These are phyloP conservation scores for Rhagonycha lutea DNA, from an alignment of 2,888 invertebrate species.

Conservation along the genomic window DNA sequence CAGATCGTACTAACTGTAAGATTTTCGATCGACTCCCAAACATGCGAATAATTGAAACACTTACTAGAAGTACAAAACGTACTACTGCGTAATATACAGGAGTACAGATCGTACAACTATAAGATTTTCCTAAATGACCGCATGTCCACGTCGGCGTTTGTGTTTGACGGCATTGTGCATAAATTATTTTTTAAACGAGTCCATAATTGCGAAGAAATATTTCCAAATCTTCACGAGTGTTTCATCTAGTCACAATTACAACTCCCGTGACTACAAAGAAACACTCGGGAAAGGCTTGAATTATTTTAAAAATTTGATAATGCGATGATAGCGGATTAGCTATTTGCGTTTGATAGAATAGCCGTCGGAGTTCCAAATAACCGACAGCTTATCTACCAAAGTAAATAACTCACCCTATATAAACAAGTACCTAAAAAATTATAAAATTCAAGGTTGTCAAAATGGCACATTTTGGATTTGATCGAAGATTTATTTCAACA, in stretches of 20 bases:
- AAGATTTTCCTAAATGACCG: slow-evolving; percentile 7
- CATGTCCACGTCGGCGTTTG: too few species aligned
- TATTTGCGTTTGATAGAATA: neutral
- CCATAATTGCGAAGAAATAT: slow-evolving; percentile 28
- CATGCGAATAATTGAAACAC: neutral
- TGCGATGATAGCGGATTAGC: neutral
- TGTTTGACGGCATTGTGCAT: too few species aligned
- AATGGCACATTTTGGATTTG: neutral
- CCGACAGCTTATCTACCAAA: neutral
- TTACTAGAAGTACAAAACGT: neutral
- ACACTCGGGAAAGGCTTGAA: slow-evolving; percentile 44
- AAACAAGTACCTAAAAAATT: neutral
- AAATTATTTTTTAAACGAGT: too few species aligned
- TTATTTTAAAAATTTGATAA: neutral
- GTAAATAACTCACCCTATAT: neutral
- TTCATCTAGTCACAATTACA: slow-evolving; percentile 54
- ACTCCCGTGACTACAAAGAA: slow-evolving; percentile 48
- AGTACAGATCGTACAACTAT: slow-evolving; percentile 29
- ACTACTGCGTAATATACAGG: slow-evolving; percentile 45
- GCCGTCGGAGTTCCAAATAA: neutral
- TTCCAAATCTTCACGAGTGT: slow-evolving; percentile 49
- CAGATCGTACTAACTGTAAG: neutral
- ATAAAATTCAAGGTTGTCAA: too few species aligned
- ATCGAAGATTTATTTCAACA: neutral
- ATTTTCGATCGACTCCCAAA: neutral